Conservation (phyloP, 2,113 vertebrate species). For the Petromus typicus region DNA sequence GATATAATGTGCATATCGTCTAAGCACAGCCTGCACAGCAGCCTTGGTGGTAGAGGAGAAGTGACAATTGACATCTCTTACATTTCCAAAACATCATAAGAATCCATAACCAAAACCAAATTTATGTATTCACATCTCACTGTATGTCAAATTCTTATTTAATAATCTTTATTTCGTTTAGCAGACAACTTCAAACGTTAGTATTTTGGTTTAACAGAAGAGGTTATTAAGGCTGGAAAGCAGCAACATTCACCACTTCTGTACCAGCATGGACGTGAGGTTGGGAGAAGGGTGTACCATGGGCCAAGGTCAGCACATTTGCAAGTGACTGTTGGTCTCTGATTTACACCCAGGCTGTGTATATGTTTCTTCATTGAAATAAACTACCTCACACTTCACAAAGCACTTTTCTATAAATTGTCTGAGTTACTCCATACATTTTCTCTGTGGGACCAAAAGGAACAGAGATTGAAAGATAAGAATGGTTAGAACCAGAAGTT, state of each 20-base stretch:
- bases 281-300: background rate
- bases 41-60: background rate
- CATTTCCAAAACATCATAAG: background rate
- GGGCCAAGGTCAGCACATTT: background rate
- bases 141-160: background rate
- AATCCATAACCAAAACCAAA: background rate
- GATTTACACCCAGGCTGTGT: background rate
- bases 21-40: fast-evolving
- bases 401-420: background rate
- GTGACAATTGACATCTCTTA: fast-evolving
- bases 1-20: background rate
- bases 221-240: background rate
- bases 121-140: background rate
- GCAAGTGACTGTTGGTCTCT: background rate
- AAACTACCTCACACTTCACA: background rate
- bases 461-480: background rate
- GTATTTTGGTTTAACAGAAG: background rate
- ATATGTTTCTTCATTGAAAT: background rate
- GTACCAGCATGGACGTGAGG: background rate
- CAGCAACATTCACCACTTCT: too few species aligned
- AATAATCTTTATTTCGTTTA: background rate
- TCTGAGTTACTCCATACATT: background rate
- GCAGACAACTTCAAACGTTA: background rate
- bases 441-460: background rate
- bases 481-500: background rate